Percentiles rank a stretch among this genome's conserved stretches.
Evolutionary conservation across 2,797 vertebrate genomes (phyloP).

Genomic region (Antrozous pallidus): DNA sequence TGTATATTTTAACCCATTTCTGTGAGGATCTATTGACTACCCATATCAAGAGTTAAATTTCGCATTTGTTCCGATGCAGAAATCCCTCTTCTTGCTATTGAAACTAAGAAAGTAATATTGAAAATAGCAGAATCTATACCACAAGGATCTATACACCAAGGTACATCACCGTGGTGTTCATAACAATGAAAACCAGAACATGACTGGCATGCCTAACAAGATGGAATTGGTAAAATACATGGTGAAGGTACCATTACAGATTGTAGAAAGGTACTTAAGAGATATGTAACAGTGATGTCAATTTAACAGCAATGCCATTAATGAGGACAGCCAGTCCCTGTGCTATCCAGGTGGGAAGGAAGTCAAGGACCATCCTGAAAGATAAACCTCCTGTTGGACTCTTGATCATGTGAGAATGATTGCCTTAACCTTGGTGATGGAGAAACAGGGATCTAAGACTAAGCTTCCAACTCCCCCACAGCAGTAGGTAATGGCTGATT

Average conservation of each 20-base stretch:
- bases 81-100: neutral
- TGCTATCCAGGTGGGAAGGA: neutral
- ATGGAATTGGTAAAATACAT: no score
- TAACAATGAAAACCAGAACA: neutral
- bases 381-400: fast-evolving
- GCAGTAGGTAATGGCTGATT: neutral
- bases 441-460: neutral
- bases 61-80: neutral
- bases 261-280: neutral
- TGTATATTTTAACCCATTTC: neutral
- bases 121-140: neutral
- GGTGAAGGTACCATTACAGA: no score
- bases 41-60: neutral
- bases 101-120: neutral
- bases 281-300: fast-evolving
- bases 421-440: fast-evolving
- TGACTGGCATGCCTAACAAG: fast-evolving
- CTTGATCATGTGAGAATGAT: neutral
- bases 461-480: fast-evolving
- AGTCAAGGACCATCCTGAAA: neutral
- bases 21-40: neutral
- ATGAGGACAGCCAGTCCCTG: no score
- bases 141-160: no score
- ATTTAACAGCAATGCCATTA: fast-evolving
- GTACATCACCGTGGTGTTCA: neutral